Evolutionary conservation across 2,888 invertebrate species (phyloP).

Genomic region (Orgyia antiqua): DNA sequence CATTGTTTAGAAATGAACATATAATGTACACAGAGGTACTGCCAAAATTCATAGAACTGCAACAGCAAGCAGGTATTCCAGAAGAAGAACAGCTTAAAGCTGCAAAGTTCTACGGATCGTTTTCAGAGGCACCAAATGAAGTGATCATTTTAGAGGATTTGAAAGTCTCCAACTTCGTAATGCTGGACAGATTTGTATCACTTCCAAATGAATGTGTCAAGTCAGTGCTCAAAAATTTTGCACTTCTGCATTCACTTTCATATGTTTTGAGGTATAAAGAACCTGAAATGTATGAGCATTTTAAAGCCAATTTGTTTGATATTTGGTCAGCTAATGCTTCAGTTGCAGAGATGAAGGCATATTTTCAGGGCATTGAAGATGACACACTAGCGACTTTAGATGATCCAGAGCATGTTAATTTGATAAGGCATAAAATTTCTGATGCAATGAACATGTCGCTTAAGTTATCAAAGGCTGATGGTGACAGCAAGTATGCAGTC

Average conservation of each 20-base stretch:
- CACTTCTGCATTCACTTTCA: slow-evolving; percentile 42
- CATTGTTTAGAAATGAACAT: slow-evolving; percentile 36
- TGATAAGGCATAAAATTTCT: slow-evolving; percentile 18
- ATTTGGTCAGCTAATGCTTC: slow-evolving; percentile 7
- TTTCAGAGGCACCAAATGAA: slow-evolving; percentile 32
- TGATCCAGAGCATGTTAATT: slow-evolving; percentile 23
- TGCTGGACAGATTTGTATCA: slow-evolving; percentile 36
- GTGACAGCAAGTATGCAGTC: slow-evolving; percentile 26
- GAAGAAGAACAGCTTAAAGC: slow-evolving; percentile 30
- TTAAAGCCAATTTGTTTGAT: slow-evolving; percentile 19
- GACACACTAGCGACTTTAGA: slow-evolving; percentile 21
- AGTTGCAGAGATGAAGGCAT: slow-evolving; percentile 1
- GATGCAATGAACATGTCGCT: slow-evolving; percentile 1
- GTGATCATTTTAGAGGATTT: slow-evolving; percentile 45
- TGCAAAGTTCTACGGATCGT: slow-evolving; percentile 38
- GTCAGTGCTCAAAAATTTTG: slow-evolving; percentile 37
- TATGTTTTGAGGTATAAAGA: slow-evolving; percentile 39
- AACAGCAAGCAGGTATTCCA: slow-evolving; percentile 31
- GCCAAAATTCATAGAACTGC: slow-evolving; percentile 33
- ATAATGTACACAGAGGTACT: slow-evolving; percentile 36
- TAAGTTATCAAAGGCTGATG: slow-evolving; percentile 16
- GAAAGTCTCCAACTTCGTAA: slow-evolving; percentile 24
- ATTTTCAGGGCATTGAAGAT: slow-evolving; percentile 14
- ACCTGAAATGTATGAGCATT: slow-evolving; percentile 24
- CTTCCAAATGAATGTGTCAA: slow-evolving; percentile 31